Conservation (phyloP, 92 coral and sea anemone species). For the Porites evermanni region DNA sequence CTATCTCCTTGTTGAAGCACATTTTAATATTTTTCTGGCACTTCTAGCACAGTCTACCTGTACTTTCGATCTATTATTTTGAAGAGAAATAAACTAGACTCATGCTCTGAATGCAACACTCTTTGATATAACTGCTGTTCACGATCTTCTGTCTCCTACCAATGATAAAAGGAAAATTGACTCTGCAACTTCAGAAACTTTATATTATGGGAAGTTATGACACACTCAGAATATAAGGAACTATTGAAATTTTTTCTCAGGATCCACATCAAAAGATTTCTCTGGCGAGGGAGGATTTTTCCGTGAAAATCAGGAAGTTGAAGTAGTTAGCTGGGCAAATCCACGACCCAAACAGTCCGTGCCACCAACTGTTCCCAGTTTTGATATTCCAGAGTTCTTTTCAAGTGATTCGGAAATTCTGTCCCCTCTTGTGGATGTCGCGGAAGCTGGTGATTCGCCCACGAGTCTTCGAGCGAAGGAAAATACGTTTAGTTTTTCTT, state of each 20-base stretch:
- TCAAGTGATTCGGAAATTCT: slow-evolving; percentile 59
- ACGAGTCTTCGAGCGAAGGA: slow-evolving; percentile 3
- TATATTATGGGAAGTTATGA: no score
- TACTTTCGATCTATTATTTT: no score
- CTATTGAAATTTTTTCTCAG: slow-evolving; percentile 5
- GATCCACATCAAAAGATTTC: slow-evolving; percentile 40
- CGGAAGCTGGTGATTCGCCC: slow-evolving; percentile 32
- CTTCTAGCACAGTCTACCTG: no score
- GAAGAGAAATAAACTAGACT: no score
- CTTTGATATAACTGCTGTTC: no score
- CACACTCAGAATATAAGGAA: no score
- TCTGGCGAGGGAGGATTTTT: slow-evolving; percentile 92
- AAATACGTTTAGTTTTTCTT: slow-evolving; percentile 9
- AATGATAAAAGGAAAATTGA: no score
- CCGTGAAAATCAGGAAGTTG: slow-evolving; percentile 60
- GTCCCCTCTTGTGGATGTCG: slow-evolving; percentile 61
- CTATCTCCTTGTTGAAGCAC: no score
- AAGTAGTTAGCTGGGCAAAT: slow-evolving; percentile 13
- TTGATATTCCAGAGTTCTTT: slow-evolving; percentile 44
- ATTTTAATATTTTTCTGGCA: no score
- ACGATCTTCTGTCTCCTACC: no score
- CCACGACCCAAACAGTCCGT: slow-evolving; percentile 8
- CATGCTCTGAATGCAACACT: no score
- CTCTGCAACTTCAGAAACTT: no score
- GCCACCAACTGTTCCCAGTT: slow-evolving; percentile 8